Conservation (phyloP, 2,797 vertebrate species). For the Chaunax sp. region DNA sequence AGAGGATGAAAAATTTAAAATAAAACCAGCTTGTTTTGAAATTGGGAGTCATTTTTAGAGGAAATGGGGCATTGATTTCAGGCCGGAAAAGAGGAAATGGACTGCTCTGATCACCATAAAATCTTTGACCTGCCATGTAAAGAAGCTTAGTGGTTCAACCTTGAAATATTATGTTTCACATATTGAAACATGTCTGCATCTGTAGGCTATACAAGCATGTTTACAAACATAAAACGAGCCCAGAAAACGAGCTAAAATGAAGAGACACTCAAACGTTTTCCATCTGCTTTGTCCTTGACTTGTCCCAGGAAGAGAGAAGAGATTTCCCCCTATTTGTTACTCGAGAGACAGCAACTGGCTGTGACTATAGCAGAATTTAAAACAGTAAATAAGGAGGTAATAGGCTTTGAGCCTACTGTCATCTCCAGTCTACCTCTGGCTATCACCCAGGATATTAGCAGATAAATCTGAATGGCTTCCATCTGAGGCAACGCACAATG, state of each 20-base stretch:
- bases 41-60: constrained; percentile 47
- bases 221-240: constrained; percentile 35
- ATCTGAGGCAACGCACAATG: constrained; percentile 77
- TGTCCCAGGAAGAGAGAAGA: constrained; percentile 61
- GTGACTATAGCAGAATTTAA: constrained; percentile 79
- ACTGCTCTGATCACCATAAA: constrained; percentile 27
- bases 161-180: constrained; percentile 30
- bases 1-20: constrained; percentile 57
- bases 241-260: constrained; percentile 54
- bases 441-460: constrained; percentile 87
- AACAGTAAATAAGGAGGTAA: constrained; percentile 83
- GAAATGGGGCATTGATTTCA: constrained; percentile 55
- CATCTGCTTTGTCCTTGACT: constrained; percentile 75
- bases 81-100: constrained; percentile 18
- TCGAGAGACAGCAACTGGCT: constrained; percentile 65
- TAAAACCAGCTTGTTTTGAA: constrained; percentile 58
- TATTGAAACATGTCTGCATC: constrained; percentile 40
- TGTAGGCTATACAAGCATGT: constrained; percentile 8
- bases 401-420: constrained; percentile 80
- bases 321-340: constrained; percentile 74
- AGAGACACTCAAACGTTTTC: constrained; percentile 52
- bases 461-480: constrained; percentile 89
- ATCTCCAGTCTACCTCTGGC: constrained; percentile 77
- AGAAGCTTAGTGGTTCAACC: constrained; percentile 11
- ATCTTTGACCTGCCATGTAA: constrained; percentile 4